Evolutionary conservation across 2,888 invertebrate species (phyloP).

Genomic region (Gibbula magus): DNA sequence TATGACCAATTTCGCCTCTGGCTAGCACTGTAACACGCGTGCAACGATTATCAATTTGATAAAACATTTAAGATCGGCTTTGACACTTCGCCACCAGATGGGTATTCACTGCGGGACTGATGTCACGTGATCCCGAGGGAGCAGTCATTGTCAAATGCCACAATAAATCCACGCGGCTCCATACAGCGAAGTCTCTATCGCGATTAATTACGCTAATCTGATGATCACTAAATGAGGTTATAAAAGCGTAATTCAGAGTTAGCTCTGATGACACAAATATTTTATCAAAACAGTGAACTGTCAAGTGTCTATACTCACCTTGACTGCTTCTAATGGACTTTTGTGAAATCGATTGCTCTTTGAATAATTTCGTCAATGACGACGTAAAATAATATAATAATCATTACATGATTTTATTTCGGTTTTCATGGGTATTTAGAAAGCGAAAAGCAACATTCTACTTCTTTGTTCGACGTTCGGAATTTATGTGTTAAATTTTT

Average conservation of each 20-base stretch:
- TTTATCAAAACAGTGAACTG: constrained; percentile 10
- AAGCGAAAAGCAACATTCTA: too few species aligned
- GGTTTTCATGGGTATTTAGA: too few species aligned
- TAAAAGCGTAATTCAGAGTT: neutral
- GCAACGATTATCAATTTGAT: constrained; percentile 15
- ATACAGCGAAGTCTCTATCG: constrained; percentile 2
- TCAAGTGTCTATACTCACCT: neutral
- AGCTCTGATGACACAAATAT: neutral
- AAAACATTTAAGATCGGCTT: constrained; percentile 21
- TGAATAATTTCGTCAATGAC: too few species aligned
- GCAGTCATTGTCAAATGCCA: constrained; percentile 22
- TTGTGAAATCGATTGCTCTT: too few species aligned
- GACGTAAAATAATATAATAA: too few species aligned
- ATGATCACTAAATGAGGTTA: constrained; percentile 7
- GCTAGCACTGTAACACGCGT: constrained; percentile 10
- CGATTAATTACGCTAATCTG: constrained; percentile 21
- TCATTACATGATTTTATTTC: too few species aligned
- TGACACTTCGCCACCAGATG: constrained; percentile 17
- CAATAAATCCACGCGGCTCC: constrained; percentile 23
- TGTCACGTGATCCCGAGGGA: constrained; percentile 16
- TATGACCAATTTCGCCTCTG: neutral
- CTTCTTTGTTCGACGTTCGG: too few species aligned
- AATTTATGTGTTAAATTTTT: too few species aligned
- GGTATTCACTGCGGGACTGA: constrained; percentile 16
- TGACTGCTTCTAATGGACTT: too few species aligned